These are phyloP conservation scores for Probaryconus sp. DNA, from an alignment of 1,140 invertebrate genomes.

Conservation along the genomic window DNA sequence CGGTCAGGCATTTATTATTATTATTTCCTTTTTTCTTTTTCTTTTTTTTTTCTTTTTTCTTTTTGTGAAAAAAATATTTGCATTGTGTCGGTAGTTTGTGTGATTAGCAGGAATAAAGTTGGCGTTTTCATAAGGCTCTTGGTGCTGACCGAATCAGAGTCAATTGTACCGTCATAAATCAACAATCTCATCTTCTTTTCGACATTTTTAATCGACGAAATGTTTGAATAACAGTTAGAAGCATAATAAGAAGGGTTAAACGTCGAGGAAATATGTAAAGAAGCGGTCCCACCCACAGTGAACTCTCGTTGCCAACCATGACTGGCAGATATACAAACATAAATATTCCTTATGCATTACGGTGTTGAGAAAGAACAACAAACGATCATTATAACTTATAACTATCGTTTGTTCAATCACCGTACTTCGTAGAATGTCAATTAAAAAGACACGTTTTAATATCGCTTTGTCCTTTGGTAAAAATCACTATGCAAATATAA, in stretches of 20 bases:
- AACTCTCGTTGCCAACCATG: slow-evolving; percentile 63
- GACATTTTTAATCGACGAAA: slow-evolving; percentile 55
- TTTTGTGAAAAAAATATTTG: slow-evolving; percentile 1
- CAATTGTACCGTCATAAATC: slow-evolving; percentile 49
- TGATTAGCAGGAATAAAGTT: slow-evolving; percentile 23
- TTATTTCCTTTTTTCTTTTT: too few relatives aligned
- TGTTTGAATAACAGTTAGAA: slow-evolving; percentile 54
- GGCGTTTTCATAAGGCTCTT: too few relatives aligned
- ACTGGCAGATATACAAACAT: slow-evolving; percentile 65
- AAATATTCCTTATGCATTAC: slow-evolving; percentile 53
- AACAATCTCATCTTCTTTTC: slow-evolving; percentile 45
- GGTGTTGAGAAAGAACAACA: slow-evolving; percentile 58
- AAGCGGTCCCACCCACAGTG: slow-evolving; percentile 44
- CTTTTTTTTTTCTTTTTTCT: neutral
- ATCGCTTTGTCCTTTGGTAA: too few relatives aligned
- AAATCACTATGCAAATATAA: too few relatives aligned
- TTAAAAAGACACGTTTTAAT: slow-evolving; percentile 27
- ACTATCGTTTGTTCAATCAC: slow-evolving; percentile 56
- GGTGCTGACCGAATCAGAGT: slow-evolving; percentile 30
- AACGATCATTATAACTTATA: slow-evolving; percentile 61
- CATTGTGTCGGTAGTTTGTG: slow-evolving; percentile 32
- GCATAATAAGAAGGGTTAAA: slow-evolving; percentile 59
- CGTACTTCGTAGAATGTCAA: slow-evolving; percentile 37
- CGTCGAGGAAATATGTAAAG: slow-evolving; percentile 64
- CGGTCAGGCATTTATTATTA: too few relatives aligned